Evolutionary conservation across 2,113 vertebrate genomes (phyloP), one percentile per base, ranked within the genome.

Genomic region (Ceratotherium simum): DNA sequence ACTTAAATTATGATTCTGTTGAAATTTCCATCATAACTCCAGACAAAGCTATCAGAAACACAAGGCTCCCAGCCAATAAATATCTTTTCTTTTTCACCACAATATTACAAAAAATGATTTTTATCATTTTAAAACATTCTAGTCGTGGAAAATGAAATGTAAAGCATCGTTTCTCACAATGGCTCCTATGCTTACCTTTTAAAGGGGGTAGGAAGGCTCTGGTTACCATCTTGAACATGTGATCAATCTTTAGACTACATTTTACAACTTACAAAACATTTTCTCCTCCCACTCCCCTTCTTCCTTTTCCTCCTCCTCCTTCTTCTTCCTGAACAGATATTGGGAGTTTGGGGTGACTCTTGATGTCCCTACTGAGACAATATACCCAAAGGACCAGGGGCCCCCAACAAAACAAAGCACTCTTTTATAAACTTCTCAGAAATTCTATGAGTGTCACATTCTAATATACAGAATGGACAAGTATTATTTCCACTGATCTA

Each of bases 11-110:
- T 33, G 10, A 92, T 25, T 90, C n/a, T 76, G 54, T 94, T 85
- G 87, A 92, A 95, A 85, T 91, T 92, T 94, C 87, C 72, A 97
- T 85, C 36, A 65, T 27, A 92, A 72, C 10, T 93, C 60, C 72
- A 76, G 36, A 56, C 65, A 94, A 95, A 94, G 46, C 58, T 89
- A 96, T 90, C 48, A 76, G 27, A 94, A 87, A 39, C 9, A 64
- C 16, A 83, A 75, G 36, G 9, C 54, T 83, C 65, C 76, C 13
- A 62, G 58, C 17, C 82, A 97, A 78, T 46, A 93, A 85, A 92
- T 46, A 82, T 21, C 2, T 85, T 96, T 97, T 85, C 39, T 82
- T 64, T 81, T 92, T 60, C 17, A 82, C 12, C 36, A 81, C 46
- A 79, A 86, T 60, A 89, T 90, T 95, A 69, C 29, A 73, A 97